Percentiles rank a stretch among this genome's conserved stretches.
Conservation (phyloP, 2,888 invertebrate genomes). For the Torymus texanus region DNA sequence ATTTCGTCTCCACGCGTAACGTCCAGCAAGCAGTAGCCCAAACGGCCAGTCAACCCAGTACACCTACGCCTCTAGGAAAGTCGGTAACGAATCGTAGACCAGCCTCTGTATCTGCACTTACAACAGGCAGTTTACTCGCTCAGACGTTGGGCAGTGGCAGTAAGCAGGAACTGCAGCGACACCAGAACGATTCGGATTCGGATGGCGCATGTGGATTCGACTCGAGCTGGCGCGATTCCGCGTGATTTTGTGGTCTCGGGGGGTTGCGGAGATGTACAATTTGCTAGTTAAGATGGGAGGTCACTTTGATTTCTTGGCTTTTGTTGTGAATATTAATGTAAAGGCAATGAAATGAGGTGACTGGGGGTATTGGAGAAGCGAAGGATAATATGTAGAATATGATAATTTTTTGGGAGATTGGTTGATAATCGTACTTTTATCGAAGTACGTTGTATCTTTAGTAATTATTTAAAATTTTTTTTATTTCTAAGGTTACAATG, state of each 20-base stretch:
- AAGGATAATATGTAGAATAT: too few relatives aligned
- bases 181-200: constrained; percentile 86
- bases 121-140: constrained; percentile 47
- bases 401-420: too few relatives aligned
- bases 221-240: constrained; percentile 80
- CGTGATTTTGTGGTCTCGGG: constrained; percentile 6
- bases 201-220: constrained; percentile 93
- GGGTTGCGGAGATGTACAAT: too few relatives aligned
- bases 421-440: too few relatives aligned
- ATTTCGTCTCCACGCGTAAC: constrained; percentile 66
- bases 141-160: constrained; percentile 11
- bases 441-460: too few relatives aligned
- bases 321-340: too few relatives aligned
- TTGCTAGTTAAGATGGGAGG: too few relatives aligned
- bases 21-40: constrained; percentile 58
- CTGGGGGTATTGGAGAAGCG: too few relatives aligned
- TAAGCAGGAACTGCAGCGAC: constrained; percentile 6
- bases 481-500: too few relatives aligned
- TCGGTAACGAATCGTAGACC: constrained; percentile 64
- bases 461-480: too few relatives aligned
- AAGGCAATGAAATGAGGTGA: too few relatives aligned
- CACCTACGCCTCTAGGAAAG: constrained; percentile 68
- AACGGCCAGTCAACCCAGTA: constrained; percentile 66
- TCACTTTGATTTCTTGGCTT: too few relatives aligned
- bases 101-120: constrained; percentile 68